Base-by-base conservation (phyloP, 1,140 invertebrate genomes). In the Scaptomyza hsui region DNA sequence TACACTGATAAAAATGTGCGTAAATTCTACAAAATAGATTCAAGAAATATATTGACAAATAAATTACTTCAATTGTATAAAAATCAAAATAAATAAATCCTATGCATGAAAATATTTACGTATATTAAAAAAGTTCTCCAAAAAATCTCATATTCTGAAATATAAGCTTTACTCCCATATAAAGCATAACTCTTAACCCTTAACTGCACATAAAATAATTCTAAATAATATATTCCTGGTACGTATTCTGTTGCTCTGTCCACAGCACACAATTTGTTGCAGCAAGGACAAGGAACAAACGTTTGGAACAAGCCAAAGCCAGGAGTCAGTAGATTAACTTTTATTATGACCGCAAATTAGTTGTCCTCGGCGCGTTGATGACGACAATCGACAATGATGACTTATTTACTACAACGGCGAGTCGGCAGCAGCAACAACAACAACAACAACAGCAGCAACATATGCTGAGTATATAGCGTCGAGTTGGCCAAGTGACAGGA, bases 281-380 rank as follows among this genome's bases (percentile, higher is more conserved):
- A 72, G 68, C 60, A 71, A 48, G 9, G 29, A 57, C 61, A 64
- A 18, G 6, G 26, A 7, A 9, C 26, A 29, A 29, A 29, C 32
- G 16, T 55, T 29, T 19, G 44, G 48, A 77, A 65, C 74, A 59
- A 52, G 57, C 45, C 32, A 37, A 37, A 3, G 71, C 65, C 69
- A 78, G 72, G 71, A 88, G 82, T 82, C 78, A 88, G 78, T 88
- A 88, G 82, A 90, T 90, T 89, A 90, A 90, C 89, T 90, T 89
- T 90, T 90, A 90, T 90, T 90, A 90, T 90, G 80, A 89, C 89
- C 89, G 85, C 89, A 90, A 90, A 90, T 90, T 90, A 90, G 89
- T 90, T 90, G 89, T 90, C 83, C 82, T 89, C 74, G 69, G 72
- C 81, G 81, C 74, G 82, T 78, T 88, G 82, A 88, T 88, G 82